phyloP scores from a whole-genome alignment of 2,888 invertebrate genomes.

The Neoitamus cyanurus region DNA sequence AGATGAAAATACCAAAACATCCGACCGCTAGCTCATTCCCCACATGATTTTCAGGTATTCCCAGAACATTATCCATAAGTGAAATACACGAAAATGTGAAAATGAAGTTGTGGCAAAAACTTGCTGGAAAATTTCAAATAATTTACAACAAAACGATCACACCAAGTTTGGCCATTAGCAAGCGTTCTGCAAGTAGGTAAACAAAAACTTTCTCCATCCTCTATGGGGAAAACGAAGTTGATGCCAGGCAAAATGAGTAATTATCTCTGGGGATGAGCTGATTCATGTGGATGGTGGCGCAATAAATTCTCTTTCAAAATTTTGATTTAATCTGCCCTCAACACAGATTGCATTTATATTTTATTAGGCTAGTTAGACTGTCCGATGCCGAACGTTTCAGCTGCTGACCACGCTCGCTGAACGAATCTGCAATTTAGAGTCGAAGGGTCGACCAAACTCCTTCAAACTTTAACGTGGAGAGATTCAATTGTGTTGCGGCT shows the following conservation, averaged over 20 bases:
- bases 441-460: background rate
- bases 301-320: background rate
- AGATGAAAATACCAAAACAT: background rate
- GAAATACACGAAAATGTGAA: background rate
- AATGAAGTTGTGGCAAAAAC: background rate
- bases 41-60: background rate
- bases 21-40: background rate
- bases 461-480: background rate
- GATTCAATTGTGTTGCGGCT: background rate
- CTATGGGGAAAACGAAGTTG: background rate
- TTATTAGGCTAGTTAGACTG: background rate
- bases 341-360: constrained; percentile 1
- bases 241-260: background rate
- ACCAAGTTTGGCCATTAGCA: background rate
- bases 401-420: background rate
- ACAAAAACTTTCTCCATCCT: background rate
- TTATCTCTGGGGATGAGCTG: background rate
- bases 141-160: background rate
- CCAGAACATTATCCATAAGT: background rate
- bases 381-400: background rate
- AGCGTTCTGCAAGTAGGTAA: background rate
- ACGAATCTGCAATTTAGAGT: background rate
- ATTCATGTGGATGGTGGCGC: background rate
- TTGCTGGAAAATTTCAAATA: background rate
- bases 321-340: background rate